phyloP scores from a whole-genome alignment of 2,888 invertebrate genomes.

The Drosophila antonietae region DNA sequence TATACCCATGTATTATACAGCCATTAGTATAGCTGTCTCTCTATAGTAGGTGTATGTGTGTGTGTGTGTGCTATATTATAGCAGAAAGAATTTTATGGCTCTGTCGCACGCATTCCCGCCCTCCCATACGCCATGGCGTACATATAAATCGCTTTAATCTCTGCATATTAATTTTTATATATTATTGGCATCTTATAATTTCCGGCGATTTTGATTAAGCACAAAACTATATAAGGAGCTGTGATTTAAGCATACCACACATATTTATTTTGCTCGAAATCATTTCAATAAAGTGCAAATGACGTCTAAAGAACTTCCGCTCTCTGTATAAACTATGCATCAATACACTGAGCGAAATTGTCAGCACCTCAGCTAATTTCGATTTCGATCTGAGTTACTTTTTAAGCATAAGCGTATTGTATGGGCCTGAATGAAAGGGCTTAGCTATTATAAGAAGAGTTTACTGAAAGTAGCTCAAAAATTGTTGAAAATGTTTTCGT shows the following conservation, averaged over 20 bases:
- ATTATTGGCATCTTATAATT: conserved; percentile 69
- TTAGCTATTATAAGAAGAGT: too few relatives aligned
- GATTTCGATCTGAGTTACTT: not conserved
- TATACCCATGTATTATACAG: conserved; percentile 23
- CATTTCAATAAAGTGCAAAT: conserved; percentile 51
- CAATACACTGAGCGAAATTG: conserved; percentile 19
- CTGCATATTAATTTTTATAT: conserved; percentile 77
- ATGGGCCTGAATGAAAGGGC: too few relatives aligned
- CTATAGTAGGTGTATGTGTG: conserved; percentile 25
- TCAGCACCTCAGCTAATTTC: not conserved
- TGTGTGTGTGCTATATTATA: conserved; percentile 51
- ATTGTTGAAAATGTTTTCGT: too few relatives aligned
- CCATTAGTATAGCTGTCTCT: conserved; percentile 10
- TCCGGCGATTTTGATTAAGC: conserved; percentile 68
- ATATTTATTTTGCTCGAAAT: conserved; percentile 17
- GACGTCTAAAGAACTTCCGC: conserved; percentile 57
- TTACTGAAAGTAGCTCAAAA: too few relatives aligned
- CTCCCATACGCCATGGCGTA: conserved; percentile 58
- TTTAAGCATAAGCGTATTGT: not conserved
- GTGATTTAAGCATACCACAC: conserved; percentile 38
- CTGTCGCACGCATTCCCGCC: conserved; percentile 63
- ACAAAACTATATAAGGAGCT: conserved; percentile 47
- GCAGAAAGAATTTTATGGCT: conserved; percentile 64
- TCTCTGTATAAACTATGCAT: conserved; percentile 26
- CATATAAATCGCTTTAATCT: conserved; percentile 78